phyloP scores from a whole-genome alignment of 2,797 vertebrate genomes.

The Crax fasciolata region DNA sequence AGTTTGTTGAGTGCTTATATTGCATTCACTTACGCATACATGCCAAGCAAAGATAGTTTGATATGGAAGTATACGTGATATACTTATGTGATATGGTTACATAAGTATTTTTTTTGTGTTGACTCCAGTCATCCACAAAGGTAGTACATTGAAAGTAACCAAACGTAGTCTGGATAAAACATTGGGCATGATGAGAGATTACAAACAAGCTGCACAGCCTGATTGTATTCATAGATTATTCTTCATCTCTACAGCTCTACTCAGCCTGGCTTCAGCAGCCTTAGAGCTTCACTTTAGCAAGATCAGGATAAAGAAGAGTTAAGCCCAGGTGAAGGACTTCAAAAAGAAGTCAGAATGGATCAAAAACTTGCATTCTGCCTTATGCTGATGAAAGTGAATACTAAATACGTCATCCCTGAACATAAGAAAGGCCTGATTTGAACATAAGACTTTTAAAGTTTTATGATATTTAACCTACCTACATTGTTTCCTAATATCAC shows the following conservation, averaged over 20 bases:
- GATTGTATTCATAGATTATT: neutral
- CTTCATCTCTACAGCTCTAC: neutral
- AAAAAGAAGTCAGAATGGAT: neutral
- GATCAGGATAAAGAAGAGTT: neutral
- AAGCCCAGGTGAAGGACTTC: neutral
- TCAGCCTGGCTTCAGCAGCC: neutral
- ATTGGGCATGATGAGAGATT: neutral
- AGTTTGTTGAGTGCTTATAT: neutral
- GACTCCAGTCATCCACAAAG: neutral
- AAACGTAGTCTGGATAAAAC: neutral
- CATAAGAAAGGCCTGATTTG: neutral
- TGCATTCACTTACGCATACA: neutral
- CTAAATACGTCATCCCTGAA: neutral
- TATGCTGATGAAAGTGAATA: neutral
- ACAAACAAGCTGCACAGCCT: neutral
- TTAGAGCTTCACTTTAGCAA: neutral
- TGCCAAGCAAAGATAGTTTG: neutral
- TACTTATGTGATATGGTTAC: neutral
- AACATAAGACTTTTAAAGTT: neutral
- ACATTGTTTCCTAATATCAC: neutral
- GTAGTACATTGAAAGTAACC: neutral
- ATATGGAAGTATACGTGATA: neutral
- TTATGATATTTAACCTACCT: neutral
- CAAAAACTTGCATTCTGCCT: neutral
- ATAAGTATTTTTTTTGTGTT: neutral